phyloP scores from a whole-genome alignment of 2,888 invertebrate genomes.

The Oscheius sp. region DNA sequence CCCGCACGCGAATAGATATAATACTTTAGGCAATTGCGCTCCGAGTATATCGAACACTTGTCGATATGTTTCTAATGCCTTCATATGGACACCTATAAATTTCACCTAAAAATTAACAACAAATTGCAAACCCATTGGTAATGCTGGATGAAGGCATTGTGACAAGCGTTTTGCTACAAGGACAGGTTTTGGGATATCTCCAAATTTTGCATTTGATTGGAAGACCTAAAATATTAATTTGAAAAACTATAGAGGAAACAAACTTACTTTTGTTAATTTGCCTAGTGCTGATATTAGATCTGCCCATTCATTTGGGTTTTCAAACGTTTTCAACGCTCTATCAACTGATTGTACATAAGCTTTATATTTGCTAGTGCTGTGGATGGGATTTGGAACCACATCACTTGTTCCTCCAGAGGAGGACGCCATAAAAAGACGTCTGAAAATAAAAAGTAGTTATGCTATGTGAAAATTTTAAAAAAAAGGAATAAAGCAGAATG shows the following conservation, averaged over 20 bases:
- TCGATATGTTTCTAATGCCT: constrained; percentile 88
- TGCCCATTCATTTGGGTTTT: constrained; percentile 93
- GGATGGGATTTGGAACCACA: neutral
- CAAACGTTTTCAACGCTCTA: constrained; percentile 87
- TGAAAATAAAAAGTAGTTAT: constrained; percentile 2
- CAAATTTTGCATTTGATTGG: constrained; percentile 82
- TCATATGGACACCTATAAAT: constrained; percentile 81
- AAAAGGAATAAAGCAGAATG: neutral
- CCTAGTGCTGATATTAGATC: constrained; percentile 88
- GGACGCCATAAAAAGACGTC: constrained; percentile 31
- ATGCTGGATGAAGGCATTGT: constrained; percentile 90
- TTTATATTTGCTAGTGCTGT: constrained; percentile 45
- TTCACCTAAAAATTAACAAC: no score
- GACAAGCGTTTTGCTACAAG: constrained; percentile 88
- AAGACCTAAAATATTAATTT: constrained; percentile 77
- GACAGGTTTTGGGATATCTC: constrained; percentile 84
- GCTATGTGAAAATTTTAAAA: neutral
- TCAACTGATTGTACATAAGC: constrained; percentile 82
- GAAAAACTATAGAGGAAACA: neutral
- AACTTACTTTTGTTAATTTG: constrained; percentile 84
- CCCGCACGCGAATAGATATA: constrained; percentile 75
- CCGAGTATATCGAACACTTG: constrained; percentile 89
- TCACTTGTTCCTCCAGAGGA: constrained; percentile 29
- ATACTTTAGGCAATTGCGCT: constrained; percentile 72
- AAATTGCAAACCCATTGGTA: constrained; percentile 80